Evolutionary conservation across 37 sponge, comb jelly and placozoan genomes (phyloP).

Genomic region (Mnemiopsis leidyi): DNA sequence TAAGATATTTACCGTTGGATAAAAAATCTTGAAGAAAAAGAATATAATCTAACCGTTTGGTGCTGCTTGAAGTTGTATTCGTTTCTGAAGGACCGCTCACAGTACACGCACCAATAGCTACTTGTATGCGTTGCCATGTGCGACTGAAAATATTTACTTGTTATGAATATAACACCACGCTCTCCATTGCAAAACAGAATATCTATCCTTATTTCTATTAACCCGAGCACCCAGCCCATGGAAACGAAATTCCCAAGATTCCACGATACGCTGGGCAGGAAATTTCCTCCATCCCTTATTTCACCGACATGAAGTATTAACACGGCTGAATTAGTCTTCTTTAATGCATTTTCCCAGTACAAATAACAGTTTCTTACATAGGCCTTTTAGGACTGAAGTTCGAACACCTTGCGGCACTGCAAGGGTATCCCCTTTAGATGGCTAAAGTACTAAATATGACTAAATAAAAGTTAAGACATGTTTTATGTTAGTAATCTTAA

Average conservation of each 20-base stretch:
- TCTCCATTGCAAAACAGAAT: neutral
- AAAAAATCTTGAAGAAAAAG: neutral
- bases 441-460: no score
- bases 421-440: no score
- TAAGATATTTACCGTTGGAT: neutral
- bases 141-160: neutral
- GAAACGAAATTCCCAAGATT: neutral
- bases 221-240: neutral
- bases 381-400: no score
- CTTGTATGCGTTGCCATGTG: constrained; percentile 27
- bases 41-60: constrained; percentile 1
- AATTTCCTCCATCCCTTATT: neutral
- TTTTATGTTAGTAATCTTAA: no score
- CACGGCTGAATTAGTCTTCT: no score
- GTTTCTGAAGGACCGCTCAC: constrained; percentile 23
- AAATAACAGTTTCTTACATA: no score
- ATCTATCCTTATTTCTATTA: neutral
- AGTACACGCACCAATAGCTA: constrained; percentile 38
- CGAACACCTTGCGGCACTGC: no score
- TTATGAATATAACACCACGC: neutral
- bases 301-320: no score
- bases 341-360: no score
- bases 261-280: neutral
- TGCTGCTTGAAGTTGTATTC: constrained; percentile 44
- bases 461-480: no score